phyloP scores from a whole-genome alignment of 92 coral and sea anemone species.

The Epizoanthus fatuus region DNA sequence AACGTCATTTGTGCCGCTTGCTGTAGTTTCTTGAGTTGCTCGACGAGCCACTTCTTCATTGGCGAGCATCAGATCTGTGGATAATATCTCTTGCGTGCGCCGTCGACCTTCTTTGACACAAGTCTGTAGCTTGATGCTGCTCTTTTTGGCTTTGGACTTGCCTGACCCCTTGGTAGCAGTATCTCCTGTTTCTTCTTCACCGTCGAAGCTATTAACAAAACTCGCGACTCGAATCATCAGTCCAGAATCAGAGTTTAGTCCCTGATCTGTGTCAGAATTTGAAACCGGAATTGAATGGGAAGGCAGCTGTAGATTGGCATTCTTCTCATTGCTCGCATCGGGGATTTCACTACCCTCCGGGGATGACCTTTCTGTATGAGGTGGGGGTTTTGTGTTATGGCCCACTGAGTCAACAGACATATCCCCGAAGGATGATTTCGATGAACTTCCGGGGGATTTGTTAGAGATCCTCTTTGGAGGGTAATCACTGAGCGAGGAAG shows the following conservation, averaged over 20 bases:
- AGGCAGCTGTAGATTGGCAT: constrained; percentile 14
- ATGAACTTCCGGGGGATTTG: constrained; percentile 1
- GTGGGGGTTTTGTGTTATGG: not conserved
- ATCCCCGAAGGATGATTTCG: constrained; percentile 12
- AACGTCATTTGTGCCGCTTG: not conserved
- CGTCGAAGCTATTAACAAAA: constrained; percentile 27
- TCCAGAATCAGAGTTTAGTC: constrained; percentile 14
- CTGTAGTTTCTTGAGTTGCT: constrained; percentile 19
- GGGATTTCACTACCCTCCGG: constrained; percentile 52
- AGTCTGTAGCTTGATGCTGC: constrained; percentile 45
- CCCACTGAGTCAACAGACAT: not conserved
- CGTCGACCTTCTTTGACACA: constrained; percentile 44
- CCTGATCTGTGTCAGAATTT: not conserved
- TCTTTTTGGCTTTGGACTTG: not conserved
- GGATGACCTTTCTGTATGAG: constrained; percentile 30
- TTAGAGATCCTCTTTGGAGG: not conserved
- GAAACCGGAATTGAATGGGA: not conserved
- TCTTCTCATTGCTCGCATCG: constrained; percentile 13
- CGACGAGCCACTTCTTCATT: constrained; percentile 35
- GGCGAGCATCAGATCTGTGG: constrained; percentile 40
- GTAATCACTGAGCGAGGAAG: not conserved
- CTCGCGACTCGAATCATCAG: constrained; percentile 39
- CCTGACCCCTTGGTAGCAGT: constrained; percentile 6
- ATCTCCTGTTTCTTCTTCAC: not conserved
- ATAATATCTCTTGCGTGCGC: constrained; percentile 34